These are phyloP conservation scores for Heterochromis multidens DNA, from an alignment of 2,113 vertebrate species.

Conservation along the genomic window DNA sequence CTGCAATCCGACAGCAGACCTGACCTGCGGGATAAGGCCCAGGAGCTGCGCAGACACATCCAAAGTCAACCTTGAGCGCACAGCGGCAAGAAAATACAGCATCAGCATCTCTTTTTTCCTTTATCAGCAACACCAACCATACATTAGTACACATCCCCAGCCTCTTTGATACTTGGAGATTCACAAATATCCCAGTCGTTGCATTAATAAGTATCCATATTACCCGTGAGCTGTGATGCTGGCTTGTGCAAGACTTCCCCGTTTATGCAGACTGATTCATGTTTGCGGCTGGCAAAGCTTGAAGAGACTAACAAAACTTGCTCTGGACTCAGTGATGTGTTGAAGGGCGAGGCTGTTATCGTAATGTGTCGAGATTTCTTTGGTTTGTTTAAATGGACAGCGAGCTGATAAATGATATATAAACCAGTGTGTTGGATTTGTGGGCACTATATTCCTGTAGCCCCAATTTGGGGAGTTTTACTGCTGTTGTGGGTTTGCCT, in stretches of 20 bases:
- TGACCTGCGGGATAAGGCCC: slow-evolving; percentile 89
- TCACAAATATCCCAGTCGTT: neutral
- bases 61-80: slow-evolving; percentile 75
- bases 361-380: slow-evolving; percentile 33
- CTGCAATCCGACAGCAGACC: slow-evolving; percentile 90
- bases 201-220: slow-evolving; percentile 1
- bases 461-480: slow-evolving; percentile 47
- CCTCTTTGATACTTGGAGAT: neutral
- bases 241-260: neutral
- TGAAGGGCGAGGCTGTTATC: neutral
- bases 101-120: neutral
- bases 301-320: neutral
- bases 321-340: neutral
- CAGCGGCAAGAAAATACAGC: neutral
- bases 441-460: slow-evolving; percentile 48
- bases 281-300: neutral
- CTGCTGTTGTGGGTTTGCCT: slow-evolving; percentile 55
- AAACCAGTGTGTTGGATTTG: slow-evolving; percentile 56
- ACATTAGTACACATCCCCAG: neutral
- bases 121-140: neutral
- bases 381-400: slow-evolving; percentile 43
- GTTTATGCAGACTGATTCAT: neutral
- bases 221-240: slow-evolving; percentile 5
- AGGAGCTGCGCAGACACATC: slow-evolving; percentile 87
- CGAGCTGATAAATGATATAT: slow-evolving; percentile 41